phyloP scores from a whole-genome alignment of 2,888 invertebrate species.

The Nysson spinosus region DNA sequence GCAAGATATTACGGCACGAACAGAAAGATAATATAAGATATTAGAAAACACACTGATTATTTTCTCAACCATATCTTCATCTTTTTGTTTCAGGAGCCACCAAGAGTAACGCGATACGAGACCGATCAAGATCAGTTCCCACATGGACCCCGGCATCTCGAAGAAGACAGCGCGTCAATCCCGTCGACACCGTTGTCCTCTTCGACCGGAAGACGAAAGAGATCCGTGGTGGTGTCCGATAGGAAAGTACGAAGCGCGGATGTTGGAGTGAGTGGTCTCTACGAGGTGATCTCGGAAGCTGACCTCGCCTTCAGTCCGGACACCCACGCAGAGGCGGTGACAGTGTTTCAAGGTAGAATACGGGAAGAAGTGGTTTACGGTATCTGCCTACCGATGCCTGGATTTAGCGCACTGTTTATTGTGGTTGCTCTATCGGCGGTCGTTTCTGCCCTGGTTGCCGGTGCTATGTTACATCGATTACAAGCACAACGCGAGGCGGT shows the following conservation, averaged over 20 bases:
- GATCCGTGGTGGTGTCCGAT: constrained; percentile 83
- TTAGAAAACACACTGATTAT: no score
- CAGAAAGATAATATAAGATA: no score
- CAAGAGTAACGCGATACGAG: constrained; percentile 79
- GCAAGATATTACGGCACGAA: no score
- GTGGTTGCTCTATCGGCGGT: constrained; percentile 92
- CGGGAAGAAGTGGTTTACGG: constrained; percentile 94
- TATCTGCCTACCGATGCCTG: constrained; percentile 92
- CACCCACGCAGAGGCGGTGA: constrained; percentile 87
- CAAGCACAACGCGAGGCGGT: constrained; percentile 86
- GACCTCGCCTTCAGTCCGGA: constrained; percentile 94
- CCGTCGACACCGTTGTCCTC: constrained; percentile 74
- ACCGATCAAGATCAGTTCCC: constrained; percentile 84
- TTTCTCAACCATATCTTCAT: background rate
- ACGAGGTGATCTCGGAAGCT: constrained; percentile 94
- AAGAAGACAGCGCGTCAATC: constrained; percentile 78
- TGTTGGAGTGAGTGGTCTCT: constrained; percentile 92
- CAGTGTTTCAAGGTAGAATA: constrained; percentile 93
- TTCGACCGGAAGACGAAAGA: constrained; percentile 79
- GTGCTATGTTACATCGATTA: constrained; percentile 87
- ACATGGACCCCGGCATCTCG: constrained; percentile 86
- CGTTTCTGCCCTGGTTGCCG: constrained; percentile 91
- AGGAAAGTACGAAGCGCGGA: constrained; percentile 90
- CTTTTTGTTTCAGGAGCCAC: constrained; percentile 64
- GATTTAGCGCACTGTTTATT: constrained; percentile 92